A percentile compares a stretch with the other conserved stretches of the same genome.
Evolutionary conservation across 2,888 invertebrate species (phyloP).

Genomic region (Strigamia crassipes): DNA sequence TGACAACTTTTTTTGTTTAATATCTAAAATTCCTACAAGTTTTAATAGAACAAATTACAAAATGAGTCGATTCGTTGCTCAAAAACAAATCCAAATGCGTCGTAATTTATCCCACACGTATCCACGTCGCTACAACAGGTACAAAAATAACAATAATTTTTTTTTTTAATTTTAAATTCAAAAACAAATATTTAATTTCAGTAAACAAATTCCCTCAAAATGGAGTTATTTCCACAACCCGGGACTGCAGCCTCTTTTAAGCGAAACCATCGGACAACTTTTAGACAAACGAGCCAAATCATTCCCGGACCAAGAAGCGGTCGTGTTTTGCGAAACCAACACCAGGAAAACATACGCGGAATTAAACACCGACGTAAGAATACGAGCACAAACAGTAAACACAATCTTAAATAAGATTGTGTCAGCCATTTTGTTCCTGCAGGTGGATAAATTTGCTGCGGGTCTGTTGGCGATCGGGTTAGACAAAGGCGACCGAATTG

Average conservation of each 20-base stretch:
- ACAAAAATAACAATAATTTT: too few relatives aligned
- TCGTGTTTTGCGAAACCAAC: not conserved
- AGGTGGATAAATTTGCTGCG: conserved; percentile 74
- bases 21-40: too few relatives aligned
- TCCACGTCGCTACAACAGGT: too few relatives aligned
- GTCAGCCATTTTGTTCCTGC: not conserved
- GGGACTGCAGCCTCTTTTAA: conserved; percentile 60
- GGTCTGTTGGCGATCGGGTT: conserved; percentile 73
- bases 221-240: not conserved
- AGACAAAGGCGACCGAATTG: conserved; percentile 73
- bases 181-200: too few relatives aligned
- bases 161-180: too few relatives aligned
- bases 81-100: too few relatives aligned
- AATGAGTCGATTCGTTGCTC: too few relatives aligned
- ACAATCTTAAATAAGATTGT: too few relatives aligned
- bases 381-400: not conserved
- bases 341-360: conserved; percentile 1
- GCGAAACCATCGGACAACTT: conserved; percentile 66
- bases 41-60: too few relatives aligned
- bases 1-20: too few relatives aligned
- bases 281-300: conserved; percentile 63
- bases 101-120: too few relatives aligned
- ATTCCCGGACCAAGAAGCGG: conserved; percentile 62
- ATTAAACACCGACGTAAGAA: not conserved
- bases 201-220: too few relatives aligned